Evolutionary conservation across 2,113 vertebrate species (phyloP), one percentile per base, ranked within the genome.

Genomic region (Xiphophorus hellerii): DNA sequence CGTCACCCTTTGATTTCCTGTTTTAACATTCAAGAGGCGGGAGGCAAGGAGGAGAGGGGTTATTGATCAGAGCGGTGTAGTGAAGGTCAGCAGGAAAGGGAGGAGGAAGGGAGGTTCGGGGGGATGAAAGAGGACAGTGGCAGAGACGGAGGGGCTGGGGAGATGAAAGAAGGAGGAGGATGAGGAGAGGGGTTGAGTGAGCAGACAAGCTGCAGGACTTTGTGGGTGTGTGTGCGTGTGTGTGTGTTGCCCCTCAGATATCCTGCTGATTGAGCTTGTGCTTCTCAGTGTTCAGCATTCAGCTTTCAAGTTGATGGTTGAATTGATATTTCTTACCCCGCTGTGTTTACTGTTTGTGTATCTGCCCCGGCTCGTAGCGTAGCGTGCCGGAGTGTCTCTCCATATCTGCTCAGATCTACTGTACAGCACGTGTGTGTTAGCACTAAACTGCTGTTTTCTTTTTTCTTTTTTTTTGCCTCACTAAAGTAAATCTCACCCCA

Each of bases 1-100:
- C 94, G 94, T 95, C 96, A 95, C 95, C 91, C 96, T 98, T 98
- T 98, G 96, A 98, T 97, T 98, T 97, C 90, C 93, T 94, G 93
- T 93, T 97, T 95, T 92, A 94, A 94, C 92, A 95, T 94, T 94
- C 93, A 93, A 95, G 94, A 93, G 94, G 91, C 90, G 84, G 88
- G 91, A 89, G 89, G 92, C 93, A 88, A 95, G 95, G 95, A 95
- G 94, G 95, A 97, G 96, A 95, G 93, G 93, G 96, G 92, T 93
- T 93, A 93, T 96, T 93, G 94, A 96, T 97, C 96, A 95, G 95
- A 94, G 96, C 86, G 37, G 87, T 90, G 89, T 90, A 95, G 95
- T 96, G 96, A 97, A 97, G 97, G 97, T 98, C 94, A 95, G 93
- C 87, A 84, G 92, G 86, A 65, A 86, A 81, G 77, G 71, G 77